Base-by-base conservation (phyloP, 2,797 vertebrate genomes). In the Botia kubotai region DNA sequence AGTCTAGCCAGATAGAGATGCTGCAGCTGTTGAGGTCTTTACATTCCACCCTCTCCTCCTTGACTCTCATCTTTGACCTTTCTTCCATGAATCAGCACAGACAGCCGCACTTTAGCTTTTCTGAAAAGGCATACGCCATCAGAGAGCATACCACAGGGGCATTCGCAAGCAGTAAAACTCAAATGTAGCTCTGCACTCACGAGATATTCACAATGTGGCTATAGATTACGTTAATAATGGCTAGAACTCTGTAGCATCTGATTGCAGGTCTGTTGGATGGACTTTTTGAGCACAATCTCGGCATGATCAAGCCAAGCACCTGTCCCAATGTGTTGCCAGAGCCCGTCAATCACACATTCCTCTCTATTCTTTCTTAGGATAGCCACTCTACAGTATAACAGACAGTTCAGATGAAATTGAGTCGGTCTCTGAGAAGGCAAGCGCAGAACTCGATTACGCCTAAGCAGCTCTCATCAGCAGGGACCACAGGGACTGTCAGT, bases 221-320 rank as follows among this genome's bases (percentile, higher is more conserved):
- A 78, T 57, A 78, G 80, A 75, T 79, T 63, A 13, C 69, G 80
- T 90, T 90, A 80, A 92, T 85, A 17, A 82, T 87, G 90, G 86
- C 6, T 81, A 92, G 85, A 17, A 83, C 55, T 70, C 23, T 53
- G 70, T 46, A 72, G 75, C 26, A 46, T 23, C 69, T 62, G 55
- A 79, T 80, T 79, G 17, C 19, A 80, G 72, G 13, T 48, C 60
- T 55, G 21, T 23, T 55, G 65, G 60, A 75, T 78, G 77, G 52
- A 88, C 85, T n/a, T 81, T 76, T 57, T 80, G 68, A 82, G 58
- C 77, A 86, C 75, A 81, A 80, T 82, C 75, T 68, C 16, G 58
- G 69, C 29, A 19, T 1, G 16, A 65, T 88, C 89, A 91, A 92
- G 88, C 83, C 86, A 90, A 92, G 87, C 89, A 89, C 90, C 89